Evolutionary conservation across 2,113 vertebrate genomes (phyloP), one percentile per base, ranked within the genome.

Genomic region (Lathamus discolor): DNA sequence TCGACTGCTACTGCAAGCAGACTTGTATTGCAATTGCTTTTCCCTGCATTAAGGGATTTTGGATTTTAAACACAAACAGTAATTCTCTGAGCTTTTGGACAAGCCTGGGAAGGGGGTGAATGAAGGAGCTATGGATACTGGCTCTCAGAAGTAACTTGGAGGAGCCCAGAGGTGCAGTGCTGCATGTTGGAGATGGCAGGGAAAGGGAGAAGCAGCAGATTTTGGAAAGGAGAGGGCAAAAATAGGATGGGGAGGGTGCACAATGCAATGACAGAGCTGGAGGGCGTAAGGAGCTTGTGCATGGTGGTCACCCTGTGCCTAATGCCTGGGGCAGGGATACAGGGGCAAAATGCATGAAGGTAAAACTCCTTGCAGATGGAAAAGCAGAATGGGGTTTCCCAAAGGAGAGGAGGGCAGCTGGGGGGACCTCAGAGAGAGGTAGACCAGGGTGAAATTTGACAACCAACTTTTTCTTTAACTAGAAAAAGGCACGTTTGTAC

Each of bases 301-400:
- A 1, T 28, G 44, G 11, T 37, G 17, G 8, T 44, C 66, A 78
- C 7, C 8, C 24, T 2, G 0, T 52, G 29, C 5, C 46, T 39
- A 46, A 6, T 4, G 4, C 16, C 54, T 5, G 1, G 15, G 10
- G 9, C 22, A 67, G 37, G 83, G n/a, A 54, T 20, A 49, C 0
- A 4, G 24, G 33, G 16, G 14, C 16, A 78, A 72, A 63, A n/a
- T 63, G 37, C 13, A 9, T 24, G 27, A 59, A 35, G 17, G 7
- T 49, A 41, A 86, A 80, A 35, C 11, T 63, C 19, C 46, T 81
- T 8, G 49, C 5, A 0, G 4, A n/a, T 0, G 6, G n/a, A 70
- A 80, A 63, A 23, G 46, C 35, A 69, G 46, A 70, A 43, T 3
- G 74, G 23, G 13, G 11, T 46, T 77, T 86, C 35, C 5, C 18